These are phyloP conservation scores for Stenolophus ochropezus DNA, from an alignment of 2,888 invertebrate species.

Conservation along the genomic window DNA sequence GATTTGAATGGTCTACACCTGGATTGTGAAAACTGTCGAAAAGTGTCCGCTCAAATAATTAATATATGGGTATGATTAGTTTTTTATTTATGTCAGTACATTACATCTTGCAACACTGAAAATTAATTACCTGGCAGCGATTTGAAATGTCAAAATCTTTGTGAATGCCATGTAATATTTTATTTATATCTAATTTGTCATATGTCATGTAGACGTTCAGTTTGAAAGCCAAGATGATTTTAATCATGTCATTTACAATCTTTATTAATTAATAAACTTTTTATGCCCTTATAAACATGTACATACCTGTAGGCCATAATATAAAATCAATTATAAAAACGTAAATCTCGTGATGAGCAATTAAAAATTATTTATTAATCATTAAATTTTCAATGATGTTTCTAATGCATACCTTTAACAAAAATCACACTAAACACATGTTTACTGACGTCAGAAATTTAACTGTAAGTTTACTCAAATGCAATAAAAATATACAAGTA, in stretches of 20 bases:
- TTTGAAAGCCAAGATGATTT: constrained; percentile 4
- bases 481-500: constrained; percentile 37
- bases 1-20: no score
- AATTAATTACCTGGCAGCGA: not conserved
- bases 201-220: not conserved
- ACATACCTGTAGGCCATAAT: not conserved
- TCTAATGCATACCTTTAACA: constrained; percentile 21
- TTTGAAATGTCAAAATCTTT: not conserved
- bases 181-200: constrained; percentile 27
- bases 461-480: constrained; percentile 11
- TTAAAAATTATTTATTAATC: constrained; percentile 44
- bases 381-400: constrained; percentile 24
- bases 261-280: constrained; percentile 45
- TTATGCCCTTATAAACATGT: constrained; percentile 33
- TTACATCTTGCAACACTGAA: not conserved
- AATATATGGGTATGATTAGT: no score
- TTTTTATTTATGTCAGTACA: not conserved
- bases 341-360: constrained; percentile 13
- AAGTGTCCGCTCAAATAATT: no score
- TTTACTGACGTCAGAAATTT: constrained; percentile 36
- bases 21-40: no score
- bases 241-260: constrained; percentile 32
- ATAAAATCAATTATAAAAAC: constrained; percentile 42
- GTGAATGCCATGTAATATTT: not conserved
- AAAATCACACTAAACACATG: constrained; percentile 26